Base-by-base conservation (phyloP, 2,888 invertebrate species). In the Ecliptopera silaceata region DNA sequence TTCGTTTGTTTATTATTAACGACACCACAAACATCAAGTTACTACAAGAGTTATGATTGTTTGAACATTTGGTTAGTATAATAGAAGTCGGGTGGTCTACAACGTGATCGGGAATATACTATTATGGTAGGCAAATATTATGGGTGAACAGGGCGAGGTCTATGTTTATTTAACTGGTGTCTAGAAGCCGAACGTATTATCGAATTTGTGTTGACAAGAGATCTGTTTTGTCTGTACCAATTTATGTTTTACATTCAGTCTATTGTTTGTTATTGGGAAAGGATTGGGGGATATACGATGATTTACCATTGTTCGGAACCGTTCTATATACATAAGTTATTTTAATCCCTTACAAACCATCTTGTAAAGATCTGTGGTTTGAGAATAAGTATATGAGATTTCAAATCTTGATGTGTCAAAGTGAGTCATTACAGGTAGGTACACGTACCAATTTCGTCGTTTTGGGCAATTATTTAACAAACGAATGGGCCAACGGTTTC, bases 1-100 rank as follows among this genome's bases (percentile, higher is more conserved):
- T n/a, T n/a, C 29, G 45, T 72, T 68, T 76, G 79, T 77, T 73
- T 65, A 73, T 79, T 82, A 80, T 80, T 80, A 80, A 83, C 75
- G 78, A 77, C 71, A 71, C 72, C 54, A 68, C 61, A 60, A 63
- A 71, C 72, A 74, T 70, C 75, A 70, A 68, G 67, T 71, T 67
- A 69, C 70, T 70, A 76, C 69, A 69, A 65, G 64, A 67, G 63
- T 71, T 68, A 70, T 72, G 69, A 66, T 70, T 70, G 66, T 71
- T 67, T 63, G 64, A 65, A 62, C 57, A 59, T 59, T 63, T 59
- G 62, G 53, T 61, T 38, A 55, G 44, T 49, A 45, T 34, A 47
- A 48, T 58, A 53, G 56, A 53, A 50, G 59, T 55, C 64, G 66
- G 71, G 69, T 72, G 75, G 72, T 71, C 70, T 26, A 34, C 53